phyloP scores from a whole-genome alignment of 2,797 vertebrate species.

The Antennarius maculatus region DNA sequence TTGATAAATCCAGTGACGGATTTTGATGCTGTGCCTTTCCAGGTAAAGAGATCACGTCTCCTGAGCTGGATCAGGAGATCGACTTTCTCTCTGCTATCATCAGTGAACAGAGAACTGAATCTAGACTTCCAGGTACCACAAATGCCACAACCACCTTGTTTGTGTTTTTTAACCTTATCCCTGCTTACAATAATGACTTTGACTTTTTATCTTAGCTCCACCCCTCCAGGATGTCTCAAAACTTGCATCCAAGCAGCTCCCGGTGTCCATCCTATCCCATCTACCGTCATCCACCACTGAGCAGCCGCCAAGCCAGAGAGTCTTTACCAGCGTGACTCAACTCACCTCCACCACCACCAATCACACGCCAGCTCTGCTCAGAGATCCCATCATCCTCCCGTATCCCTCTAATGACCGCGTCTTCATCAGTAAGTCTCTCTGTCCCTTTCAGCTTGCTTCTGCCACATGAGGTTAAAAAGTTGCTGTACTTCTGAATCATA shows the following conservation, averaged over 20 bases:
- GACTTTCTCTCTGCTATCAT: slow-evolving; percentile 88
- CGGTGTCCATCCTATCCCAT: background rate
- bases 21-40: slow-evolving; percentile 18
- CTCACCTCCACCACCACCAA: slow-evolving; percentile 42
- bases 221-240: slow-evolving; percentile 31
- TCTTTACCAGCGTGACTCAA: slow-evolving; percentile 18
- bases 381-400: slow-evolving; percentile 72
- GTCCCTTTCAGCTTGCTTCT: background rate
- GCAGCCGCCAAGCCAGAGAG: slow-evolving; percentile 28
- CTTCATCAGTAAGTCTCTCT: slow-evolving; percentile 82
- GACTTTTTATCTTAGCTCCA: slow-evolving; percentile 29
- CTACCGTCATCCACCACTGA: background rate
- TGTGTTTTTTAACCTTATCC: background rate
- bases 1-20: background rate
- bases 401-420: slow-evolving; percentile 75
- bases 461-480: too few species aligned
- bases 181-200: background rate
- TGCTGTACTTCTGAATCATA: too few species aligned
- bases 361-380: slow-evolving; percentile 54
- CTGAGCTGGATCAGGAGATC: slow-evolving; percentile 88
- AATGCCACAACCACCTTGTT: background rate
- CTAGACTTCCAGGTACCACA: slow-evolving; percentile 71
- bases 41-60: slow-evolving; percentile 65
- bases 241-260: slow-evolving; percentile 35
- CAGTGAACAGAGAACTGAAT: slow-evolving; percentile 75